A percentile compares a stretch with the other conserved stretches of the same genome.
Conservation (phyloP, 2,797 vertebrate species). For the Arnoldichthys spilopterus region DNA sequence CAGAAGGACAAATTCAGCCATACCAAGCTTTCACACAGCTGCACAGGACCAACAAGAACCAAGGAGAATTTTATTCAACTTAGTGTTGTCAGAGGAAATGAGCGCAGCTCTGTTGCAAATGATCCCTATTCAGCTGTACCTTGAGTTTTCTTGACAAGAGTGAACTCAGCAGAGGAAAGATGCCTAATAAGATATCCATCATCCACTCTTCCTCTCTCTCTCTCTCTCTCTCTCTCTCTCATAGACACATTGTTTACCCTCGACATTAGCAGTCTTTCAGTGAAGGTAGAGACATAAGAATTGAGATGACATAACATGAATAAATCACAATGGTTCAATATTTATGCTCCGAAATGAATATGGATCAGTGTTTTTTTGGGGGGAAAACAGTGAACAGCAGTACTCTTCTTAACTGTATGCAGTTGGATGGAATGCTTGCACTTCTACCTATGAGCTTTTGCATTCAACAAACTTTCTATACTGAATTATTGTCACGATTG, state of each 20-base stretch:
- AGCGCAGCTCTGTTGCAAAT: slow-evolving; percentile 9
- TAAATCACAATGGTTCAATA: slow-evolving; percentile 17
- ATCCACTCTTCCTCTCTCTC: not conserved
- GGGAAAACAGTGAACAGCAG: not conserved
- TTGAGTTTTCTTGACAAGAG: slow-evolving; percentile 14
- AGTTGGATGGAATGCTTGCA: not conserved
- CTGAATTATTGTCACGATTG: slow-evolving; percentile 7
- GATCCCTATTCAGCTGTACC: slow-evolving; percentile 9
- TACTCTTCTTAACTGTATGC: not conserved
- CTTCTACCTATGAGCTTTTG: not conserved
- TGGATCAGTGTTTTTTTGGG: slow-evolving; percentile 19
- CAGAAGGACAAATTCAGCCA: not conserved
- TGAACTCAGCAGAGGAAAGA: slow-evolving; percentile 8
- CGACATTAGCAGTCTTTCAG: not conserved
- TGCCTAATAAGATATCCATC: slow-evolving; percentile 26
- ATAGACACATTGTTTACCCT: slow-evolving; percentile 18
- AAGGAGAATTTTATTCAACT: not conserved
- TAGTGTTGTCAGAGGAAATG: not conserved
- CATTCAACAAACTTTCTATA: slow-evolving; percentile 10
- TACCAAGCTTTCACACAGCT: not conserved
- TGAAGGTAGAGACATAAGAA: slow-evolving; percentile 11
- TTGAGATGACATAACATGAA: slow-evolving; percentile 49
- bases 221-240: not conserved
- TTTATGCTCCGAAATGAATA: slow-evolving; percentile 35
- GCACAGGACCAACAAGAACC: not conserved